These are phyloP conservation scores for Natator depressus DNA, from an alignment of 2,113 vertebrate genomes.

Conservation along the genomic window DNA sequence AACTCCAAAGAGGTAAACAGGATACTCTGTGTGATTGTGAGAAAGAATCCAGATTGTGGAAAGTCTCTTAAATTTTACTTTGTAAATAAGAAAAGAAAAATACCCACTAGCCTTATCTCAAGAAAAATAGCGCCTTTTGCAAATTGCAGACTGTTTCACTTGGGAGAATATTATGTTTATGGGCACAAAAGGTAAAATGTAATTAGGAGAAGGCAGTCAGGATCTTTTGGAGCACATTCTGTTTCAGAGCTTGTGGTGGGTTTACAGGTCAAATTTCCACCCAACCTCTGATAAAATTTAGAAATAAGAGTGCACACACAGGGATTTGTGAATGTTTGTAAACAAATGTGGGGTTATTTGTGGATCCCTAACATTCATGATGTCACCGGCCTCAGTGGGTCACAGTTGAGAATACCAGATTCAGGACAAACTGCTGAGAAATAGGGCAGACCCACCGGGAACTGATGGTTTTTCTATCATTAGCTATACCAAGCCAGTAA, in stretches of 20 bases:
- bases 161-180: background rate
- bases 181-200: background rate
- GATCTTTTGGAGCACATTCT: background rate
- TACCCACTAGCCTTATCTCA: background rate
- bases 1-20: background rate
- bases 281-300: background rate
- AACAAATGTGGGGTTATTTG: background rate
- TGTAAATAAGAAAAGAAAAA: slow-evolving; percentile 37
- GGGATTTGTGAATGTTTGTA: slow-evolving; percentile 4
- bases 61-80: slow-evolving; percentile 54
- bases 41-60: background rate
- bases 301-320: background rate
- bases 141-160: background rate
- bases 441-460: no score
- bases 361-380: background rate
- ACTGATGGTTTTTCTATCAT: no score
- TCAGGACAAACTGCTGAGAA: no score
- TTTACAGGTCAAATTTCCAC: background rate
- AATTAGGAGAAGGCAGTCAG: background rate
- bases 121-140: background rate
- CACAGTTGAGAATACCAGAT: no score
- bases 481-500: no score
- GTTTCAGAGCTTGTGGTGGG: background rate
- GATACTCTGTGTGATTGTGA: slow-evolving; percentile 24
- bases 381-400: no score